Evolutionary conservation across 2,888 invertebrate species (phyloP).

Genomic region (Sphaeridia pumilis): DNA sequence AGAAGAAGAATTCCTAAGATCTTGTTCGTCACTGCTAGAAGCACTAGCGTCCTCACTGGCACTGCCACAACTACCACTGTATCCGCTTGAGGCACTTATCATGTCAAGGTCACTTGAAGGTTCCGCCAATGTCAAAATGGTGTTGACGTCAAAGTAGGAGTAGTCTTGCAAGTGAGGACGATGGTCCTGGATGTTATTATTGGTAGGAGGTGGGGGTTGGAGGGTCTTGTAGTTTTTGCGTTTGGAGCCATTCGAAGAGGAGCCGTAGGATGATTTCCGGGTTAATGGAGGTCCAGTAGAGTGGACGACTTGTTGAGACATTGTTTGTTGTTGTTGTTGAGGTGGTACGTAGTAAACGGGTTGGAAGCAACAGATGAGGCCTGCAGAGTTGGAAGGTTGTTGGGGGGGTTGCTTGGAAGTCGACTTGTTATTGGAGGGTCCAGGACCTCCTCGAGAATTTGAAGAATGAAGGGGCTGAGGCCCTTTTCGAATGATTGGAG

Average conservation of each 20-base stretch:
- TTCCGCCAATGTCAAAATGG: not conserved
- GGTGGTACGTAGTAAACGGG: constrained; percentile 19
- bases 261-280: not conserved
- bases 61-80: not conserved
- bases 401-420: not conserved
- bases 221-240: constrained; percentile 15
- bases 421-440: not conserved
- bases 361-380: constrained; percentile 18
- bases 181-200: no score
- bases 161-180: not conserved
- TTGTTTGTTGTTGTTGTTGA: no score
- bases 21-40: constrained; percentile 2
- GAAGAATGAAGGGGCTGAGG: constrained; percentile 8
- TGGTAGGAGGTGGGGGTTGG: constrained; percentile 2
- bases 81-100: not conserved
- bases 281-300: no score
- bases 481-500: constrained; percentile 17
- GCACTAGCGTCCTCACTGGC: not conserved
- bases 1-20: no score
- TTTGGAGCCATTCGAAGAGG: constrained; percentile 2
- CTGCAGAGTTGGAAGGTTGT: not conserved
- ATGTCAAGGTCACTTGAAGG: no score
- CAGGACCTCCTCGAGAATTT: not conserved
- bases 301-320: no score
- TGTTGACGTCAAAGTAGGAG: not conserved